These are phyloP conservation scores for Eupristina koningsbergeri DNA, from an alignment of 1,140 invertebrate species.

Conservation along the genomic window DNA sequence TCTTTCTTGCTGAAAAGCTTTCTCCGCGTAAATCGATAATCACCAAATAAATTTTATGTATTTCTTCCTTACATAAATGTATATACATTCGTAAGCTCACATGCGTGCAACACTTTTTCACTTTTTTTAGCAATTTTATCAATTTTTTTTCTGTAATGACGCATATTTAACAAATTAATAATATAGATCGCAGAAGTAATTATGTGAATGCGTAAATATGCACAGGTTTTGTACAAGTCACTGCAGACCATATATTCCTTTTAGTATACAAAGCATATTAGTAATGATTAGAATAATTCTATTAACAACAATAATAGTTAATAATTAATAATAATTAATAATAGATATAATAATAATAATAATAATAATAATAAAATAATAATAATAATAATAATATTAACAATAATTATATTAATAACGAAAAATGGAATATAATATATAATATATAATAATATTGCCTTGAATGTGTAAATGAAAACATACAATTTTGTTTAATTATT, in stretches of 20 bases:
- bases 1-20: not conserved
- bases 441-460: constrained; percentile 24
- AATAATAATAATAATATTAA: too few species aligned
- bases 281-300: too few species aligned
- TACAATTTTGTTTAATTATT: not conserved
- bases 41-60: not conserved
- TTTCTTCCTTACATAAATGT: not conserved
- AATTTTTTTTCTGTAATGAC: constrained; percentile 5
- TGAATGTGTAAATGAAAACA: constrained; percentile 11
- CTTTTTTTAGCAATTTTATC: constrained; percentile 28
- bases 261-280: constrained; percentile 33
- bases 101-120: not conserved
- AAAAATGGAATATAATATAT: too few species aligned
- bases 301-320: too few species aligned
- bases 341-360: constrained; percentile 10
- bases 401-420: not conserved
- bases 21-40: not conserved
- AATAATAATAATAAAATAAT: constrained; percentile 16
- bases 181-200: constrained; percentile 29
- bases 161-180: constrained; percentile 38
- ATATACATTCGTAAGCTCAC: not conserved
- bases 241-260: constrained; percentile 6
- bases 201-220: constrained; percentile 25
- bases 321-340: too few species aligned
- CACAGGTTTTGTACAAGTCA: not conserved